Conservation (phyloP, 2,888 invertebrate species). For the Buathra laborator region DNA sequence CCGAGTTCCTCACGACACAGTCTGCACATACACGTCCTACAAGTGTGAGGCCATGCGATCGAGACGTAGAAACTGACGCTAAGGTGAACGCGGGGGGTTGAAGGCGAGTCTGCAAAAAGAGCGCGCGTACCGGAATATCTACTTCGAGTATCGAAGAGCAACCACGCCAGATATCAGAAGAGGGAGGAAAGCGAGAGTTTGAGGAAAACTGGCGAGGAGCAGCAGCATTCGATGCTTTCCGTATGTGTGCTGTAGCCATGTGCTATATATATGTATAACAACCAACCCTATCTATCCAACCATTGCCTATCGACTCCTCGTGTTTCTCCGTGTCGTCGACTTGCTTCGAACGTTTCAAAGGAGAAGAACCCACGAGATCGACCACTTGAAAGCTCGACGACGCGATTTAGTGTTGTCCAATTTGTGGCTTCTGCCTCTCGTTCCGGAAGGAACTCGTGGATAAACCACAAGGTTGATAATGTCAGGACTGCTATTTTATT, state of each 20-base stretch:
- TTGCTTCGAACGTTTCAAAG: neutral
- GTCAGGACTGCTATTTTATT: no score
- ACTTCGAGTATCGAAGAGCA: slow-evolving; percentile 31
- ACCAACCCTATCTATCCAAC: slow-evolving; percentile 15
- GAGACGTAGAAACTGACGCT: slow-evolving; percentile 11
- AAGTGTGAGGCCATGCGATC: neutral
- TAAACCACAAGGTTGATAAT: no score
- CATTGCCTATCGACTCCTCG: slow-evolving; percentile 39
- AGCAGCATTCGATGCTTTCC: neutral
- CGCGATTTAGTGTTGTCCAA: slow-evolving; percentile 77
- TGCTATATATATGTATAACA: neutral
- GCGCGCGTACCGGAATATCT: neutral
- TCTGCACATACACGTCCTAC: neutral
- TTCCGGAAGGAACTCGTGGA: neutral
- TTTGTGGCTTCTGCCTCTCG: slow-evolving; percentile 20
- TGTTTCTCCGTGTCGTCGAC: neutral
- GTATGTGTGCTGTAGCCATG: slow-evolving; percentile 1
- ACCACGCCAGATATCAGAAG: slow-evolving; percentile 21
- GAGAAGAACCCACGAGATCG: neutral
- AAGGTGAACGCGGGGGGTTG: slow-evolving; percentile 22
- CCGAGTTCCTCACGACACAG: neutral
- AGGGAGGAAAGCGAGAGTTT: slow-evolving; percentile 13
- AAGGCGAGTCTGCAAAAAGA: slow-evolving; percentile 26
- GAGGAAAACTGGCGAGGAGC: slow-evolving; percentile 10
- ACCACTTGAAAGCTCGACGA: slow-evolving; percentile 74